Conservation (phyloP, 2,888 invertebrate species). For the Caenorhabditis auriculariae region DNA sequence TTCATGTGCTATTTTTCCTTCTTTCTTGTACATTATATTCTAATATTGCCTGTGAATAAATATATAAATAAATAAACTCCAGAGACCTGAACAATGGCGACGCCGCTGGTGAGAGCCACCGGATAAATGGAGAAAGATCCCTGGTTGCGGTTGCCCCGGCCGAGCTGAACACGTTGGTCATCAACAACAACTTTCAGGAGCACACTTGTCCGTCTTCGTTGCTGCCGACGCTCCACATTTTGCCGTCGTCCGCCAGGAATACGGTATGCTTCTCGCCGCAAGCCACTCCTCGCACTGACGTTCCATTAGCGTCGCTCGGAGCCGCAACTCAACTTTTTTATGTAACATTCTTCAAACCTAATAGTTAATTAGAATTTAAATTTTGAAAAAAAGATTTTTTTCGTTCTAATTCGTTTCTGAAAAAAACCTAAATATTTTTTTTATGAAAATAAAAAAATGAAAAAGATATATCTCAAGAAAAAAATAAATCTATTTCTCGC, state of each 20-base stretch:
- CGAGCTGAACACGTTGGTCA: conserved; percentile 20
- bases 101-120: conserved; percentile 28
- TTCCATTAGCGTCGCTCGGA: conserved; percentile 33
- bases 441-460: neutral
- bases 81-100: conserved; percentile 31
- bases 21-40: too few relatives aligned
- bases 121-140: conserved; percentile 53
- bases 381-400: too few relatives aligned
- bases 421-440: conserved; percentile 5
- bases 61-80: neutral
- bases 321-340: too few relatives aligned
- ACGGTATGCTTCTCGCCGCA: conserved; percentile 54
- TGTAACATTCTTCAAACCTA: too few relatives aligned
- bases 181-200: too few relatives aligned
- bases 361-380: too few relatives aligned
- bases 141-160: conserved; percentile 29
- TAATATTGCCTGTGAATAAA: too few relatives aligned
- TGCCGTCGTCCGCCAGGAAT: conserved; percentile 46
- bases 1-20: too few relatives aligned
- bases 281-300: conserved; percentile 34
- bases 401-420: too few relatives aligned
- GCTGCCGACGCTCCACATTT: conserved; percentile 52
- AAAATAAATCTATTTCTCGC: too few relatives aligned
- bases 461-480: neutral
- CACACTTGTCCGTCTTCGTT: conserved; percentile 33